These are phyloP conservation scores for Crotalus tigris DNA, from an alignment of 2,113 vertebrate genomes.

Conservation along the genomic window DNA sequence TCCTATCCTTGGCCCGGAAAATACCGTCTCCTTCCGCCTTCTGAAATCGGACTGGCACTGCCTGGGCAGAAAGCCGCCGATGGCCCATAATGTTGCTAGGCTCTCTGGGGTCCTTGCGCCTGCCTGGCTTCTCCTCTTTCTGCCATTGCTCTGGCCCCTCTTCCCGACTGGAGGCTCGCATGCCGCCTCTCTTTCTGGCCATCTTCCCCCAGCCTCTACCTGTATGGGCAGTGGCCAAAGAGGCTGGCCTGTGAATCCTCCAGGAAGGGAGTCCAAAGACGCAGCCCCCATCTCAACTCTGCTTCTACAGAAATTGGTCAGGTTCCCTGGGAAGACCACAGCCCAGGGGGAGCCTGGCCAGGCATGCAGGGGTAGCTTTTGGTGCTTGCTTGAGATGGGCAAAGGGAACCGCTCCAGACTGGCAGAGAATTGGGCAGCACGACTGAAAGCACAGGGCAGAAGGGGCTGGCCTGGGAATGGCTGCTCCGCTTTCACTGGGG, in stretches of 20 bases:
- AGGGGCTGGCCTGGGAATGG: background rate
- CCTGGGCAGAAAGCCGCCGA: background rate
- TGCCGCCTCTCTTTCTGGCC: background rate
- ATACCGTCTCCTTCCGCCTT: background rate
- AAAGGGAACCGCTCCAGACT: background rate
- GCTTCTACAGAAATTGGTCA: background rate
- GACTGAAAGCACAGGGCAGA: background rate
- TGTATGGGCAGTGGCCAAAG: background rate
- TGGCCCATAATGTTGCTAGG: background rate
- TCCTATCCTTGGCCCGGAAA: background rate
- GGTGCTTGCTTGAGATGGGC: background rate
- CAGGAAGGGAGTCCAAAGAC: background rate
- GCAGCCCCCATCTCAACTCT: background rate
- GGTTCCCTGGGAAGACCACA: background rate
- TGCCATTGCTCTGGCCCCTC: too few relatives aligned
- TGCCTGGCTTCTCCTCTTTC: background rate
- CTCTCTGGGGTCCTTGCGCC: background rate
- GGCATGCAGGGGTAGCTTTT: background rate
- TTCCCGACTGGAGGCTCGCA: fast-evolving
- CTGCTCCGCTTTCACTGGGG: background rate
- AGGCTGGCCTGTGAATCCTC: background rate
- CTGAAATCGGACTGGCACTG: background rate
- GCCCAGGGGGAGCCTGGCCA: background rate
- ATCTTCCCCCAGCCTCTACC: too few relatives aligned
- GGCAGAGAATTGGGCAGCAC: background rate